A percentile compares a stretch with the other conserved stretches of the same genome.
Conservation (phyloP, 2,113 vertebrate genomes). For the Aptenodytes patagonicus region DNA sequence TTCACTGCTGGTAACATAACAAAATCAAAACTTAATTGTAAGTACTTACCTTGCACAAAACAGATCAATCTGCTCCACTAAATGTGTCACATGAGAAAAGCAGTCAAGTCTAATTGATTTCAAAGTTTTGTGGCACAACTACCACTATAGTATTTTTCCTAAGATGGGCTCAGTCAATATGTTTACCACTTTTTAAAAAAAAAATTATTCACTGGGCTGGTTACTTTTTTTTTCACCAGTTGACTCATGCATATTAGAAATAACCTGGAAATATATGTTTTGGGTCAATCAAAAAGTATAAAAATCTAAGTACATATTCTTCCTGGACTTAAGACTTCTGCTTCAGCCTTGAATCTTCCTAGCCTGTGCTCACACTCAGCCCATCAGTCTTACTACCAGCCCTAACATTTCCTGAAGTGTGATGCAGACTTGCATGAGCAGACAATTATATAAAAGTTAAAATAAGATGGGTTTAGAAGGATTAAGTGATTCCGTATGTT, state of each 20-base stretch:
- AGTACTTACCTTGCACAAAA: slow-evolving; percentile 65
- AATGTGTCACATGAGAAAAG: slow-evolving; percentile 65
- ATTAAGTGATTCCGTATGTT: slow-evolving; percentile 66
- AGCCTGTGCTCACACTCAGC: slow-evolving; percentile 13
- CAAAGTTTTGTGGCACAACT: slow-evolving; percentile 51
- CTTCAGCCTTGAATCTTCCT: slow-evolving; percentile 34
- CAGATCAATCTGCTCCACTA: slow-evolving; percentile 74
- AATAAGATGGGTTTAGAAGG: slow-evolving; percentile 67
- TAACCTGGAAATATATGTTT: neutral
- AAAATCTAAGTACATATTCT: neutral
- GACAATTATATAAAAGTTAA: slow-evolving; percentile 69
- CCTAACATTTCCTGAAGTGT: slow-evolving; percentile 37
- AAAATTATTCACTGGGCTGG: slow-evolving; percentile 39
- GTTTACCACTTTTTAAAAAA: slow-evolving; percentile 36
- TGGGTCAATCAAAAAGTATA: neutral
- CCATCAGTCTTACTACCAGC: slow-evolving; percentile 19
- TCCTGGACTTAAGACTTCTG: neutral
- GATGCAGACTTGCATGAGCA: slow-evolving; percentile 56
- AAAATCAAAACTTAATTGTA: slow-evolving; percentile 69
- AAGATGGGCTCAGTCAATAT: slow-evolving; percentile 46
- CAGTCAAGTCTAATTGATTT: slow-evolving; percentile 69
- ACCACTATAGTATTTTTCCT: slow-evolving; percentile 30
- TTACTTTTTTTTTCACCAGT: slow-evolving; percentile 1
- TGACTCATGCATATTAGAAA: slow-evolving; percentile 34
- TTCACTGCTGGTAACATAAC: slow-evolving; percentile 49